Percentiles rank a stretch among this genome's conserved stretches.
These are phyloP conservation scores for Otis tarda DNA, from an alignment of 2,113 vertebrate species.

Conservation along the genomic window DNA sequence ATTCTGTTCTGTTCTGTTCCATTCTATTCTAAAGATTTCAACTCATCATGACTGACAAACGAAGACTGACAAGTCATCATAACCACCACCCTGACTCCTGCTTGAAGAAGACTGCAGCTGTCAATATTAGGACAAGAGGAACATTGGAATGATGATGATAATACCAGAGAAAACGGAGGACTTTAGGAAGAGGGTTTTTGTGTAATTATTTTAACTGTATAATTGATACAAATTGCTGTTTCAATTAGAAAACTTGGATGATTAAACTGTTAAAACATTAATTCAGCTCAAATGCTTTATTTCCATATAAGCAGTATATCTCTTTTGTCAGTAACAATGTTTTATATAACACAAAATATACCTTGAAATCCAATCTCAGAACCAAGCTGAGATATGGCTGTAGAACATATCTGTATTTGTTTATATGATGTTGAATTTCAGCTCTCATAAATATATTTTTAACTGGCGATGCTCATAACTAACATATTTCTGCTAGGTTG, in stretches of 20 bases:
- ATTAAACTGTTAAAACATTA: background rate
- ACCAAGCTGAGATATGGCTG: constrained; percentile 37
- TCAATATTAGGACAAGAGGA: background rate
- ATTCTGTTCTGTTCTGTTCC: background rate
- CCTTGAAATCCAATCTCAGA: background rate
- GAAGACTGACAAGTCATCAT: background rate
- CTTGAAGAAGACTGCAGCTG: background rate
- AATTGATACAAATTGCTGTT: background rate
- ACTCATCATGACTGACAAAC: background rate
- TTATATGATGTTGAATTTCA: constrained; percentile 8
- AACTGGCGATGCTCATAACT: background rate
- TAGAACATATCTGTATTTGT: background rate
- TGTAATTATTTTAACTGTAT: background rate
- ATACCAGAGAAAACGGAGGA: background rate
- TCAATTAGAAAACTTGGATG: background rate
- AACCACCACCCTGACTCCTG: background rate
- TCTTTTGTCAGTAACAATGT: background rate
- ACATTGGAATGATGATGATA: background rate
- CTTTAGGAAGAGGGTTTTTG: background rate
- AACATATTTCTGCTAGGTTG: background rate
- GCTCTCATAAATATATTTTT: constrained; percentile 9
- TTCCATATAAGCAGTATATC: background rate
- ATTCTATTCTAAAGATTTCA: background rate
- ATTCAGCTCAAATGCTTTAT: background rate
- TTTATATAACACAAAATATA: background rate